Percentiles rank a stretch among this genome's conserved stretches.
Conservation (phyloP, 1,140 invertebrate species). For the Trichoplusia ni region DNA sequence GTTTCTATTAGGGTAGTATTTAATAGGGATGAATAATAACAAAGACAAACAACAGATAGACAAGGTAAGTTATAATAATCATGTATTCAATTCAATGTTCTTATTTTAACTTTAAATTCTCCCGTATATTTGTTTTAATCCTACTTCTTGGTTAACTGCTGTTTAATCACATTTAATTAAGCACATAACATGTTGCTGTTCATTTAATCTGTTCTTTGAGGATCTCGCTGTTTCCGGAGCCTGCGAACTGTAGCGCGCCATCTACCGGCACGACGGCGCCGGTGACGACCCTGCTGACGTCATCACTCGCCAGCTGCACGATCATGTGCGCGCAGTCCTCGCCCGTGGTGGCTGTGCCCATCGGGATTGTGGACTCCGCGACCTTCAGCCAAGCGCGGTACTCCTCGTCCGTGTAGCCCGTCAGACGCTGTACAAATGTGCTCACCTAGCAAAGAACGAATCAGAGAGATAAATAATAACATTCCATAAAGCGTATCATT, state of each 20-base stretch:
- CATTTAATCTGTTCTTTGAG: slow-evolving; percentile 22
- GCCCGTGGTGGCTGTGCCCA: slow-evolving; percentile 86
- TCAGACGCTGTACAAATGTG: slow-evolving; percentile 40
- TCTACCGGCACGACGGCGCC: slow-evolving; percentile 15
- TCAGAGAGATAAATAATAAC: neutral
- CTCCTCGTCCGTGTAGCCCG: slow-evolving; percentile 32
- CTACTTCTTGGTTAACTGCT: too few relatives aligned
- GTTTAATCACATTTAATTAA: neutral
- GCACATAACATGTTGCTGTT: neutral
- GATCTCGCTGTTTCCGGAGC: slow-evolving; percentile 12
- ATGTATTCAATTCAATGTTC: too few relatives aligned
- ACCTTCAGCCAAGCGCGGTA: slow-evolving; percentile 35
- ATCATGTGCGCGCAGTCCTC: slow-evolving; percentile 90
- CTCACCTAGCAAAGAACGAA: slow-evolving; percentile 25
- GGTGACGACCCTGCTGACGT: neutral
- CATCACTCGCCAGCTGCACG: slow-evolving; percentile 84
- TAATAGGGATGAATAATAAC: too few relatives aligned
- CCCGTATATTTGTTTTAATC: too few relatives aligned
- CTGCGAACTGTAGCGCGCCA: slow-evolving; percentile 18
- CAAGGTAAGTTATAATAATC: too few relatives aligned
- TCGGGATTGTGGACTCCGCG: slow-evolving; percentile 55
- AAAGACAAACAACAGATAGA: too few relatives aligned
- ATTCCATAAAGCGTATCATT: neutral
- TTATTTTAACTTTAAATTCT: too few relatives aligned
- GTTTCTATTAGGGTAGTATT: too few relatives aligned